phyloP scores from a whole-genome alignment of 1,140 invertebrate genomes.

The Aleiodes sp. region DNA sequence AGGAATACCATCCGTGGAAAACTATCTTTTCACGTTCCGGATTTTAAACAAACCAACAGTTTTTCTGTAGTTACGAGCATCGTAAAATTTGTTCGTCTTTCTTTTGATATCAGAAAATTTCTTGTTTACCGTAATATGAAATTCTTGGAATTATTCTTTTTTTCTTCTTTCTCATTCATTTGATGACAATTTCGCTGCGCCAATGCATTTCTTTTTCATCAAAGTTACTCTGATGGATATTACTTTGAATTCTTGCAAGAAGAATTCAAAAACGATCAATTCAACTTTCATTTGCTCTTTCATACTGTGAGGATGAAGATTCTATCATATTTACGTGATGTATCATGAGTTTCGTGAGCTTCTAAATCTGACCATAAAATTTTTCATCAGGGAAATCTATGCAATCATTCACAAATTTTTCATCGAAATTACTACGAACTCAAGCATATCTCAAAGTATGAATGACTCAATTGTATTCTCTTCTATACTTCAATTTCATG shows the following conservation, averaged over 20 bases:
- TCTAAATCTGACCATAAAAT: no score
- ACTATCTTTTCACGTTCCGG: slow-evolving; percentile 3
- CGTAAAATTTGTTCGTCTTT: neutral
- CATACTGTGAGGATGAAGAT: no score
- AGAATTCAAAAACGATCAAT: slow-evolving; percentile 1
- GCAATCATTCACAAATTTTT: no score
- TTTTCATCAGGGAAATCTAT: no score
- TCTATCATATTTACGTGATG: no score
- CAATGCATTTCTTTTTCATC: neutral
- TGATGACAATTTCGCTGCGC: neutral
- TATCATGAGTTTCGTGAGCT: no score
- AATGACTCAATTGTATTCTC: neutral
- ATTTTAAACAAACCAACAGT: neutral
- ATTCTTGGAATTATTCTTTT: no score
- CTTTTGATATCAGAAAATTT: neutral
- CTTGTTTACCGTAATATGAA: neutral
- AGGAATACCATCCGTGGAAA: neutral
- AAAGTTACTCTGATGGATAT: neutral
- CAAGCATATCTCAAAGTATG: no score
- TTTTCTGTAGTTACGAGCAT: neutral
- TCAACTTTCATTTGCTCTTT: no score
- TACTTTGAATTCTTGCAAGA: neutral
- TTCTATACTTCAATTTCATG: neutral
- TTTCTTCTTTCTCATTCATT: neutral
- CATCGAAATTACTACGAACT: no score